Conservation (phyloP, 2,113 vertebrate species). For the Colius striatus region DNA sequence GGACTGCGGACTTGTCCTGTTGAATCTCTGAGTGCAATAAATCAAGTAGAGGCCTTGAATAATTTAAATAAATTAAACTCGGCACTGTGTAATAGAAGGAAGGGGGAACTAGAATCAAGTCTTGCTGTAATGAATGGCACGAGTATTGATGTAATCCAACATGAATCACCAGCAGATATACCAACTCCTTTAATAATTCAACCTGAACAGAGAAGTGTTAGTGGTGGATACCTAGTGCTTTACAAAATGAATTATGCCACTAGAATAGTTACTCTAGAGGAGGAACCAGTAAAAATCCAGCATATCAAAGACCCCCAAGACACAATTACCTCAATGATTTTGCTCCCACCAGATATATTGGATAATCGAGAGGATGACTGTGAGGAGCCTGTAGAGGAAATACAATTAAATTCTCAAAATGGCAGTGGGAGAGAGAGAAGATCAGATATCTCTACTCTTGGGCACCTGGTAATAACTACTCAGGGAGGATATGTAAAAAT, state of each 20-base stretch:
- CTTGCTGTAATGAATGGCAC: constrained; percentile 88
- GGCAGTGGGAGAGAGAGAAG: constrained; percentile 85
- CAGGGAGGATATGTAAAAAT: constrained; percentile 97
- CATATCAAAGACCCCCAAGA: constrained; percentile 96
- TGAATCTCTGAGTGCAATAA: constrained; percentile 93
- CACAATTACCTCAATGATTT: constrained; percentile 94
- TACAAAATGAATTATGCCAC: constrained; percentile 99
- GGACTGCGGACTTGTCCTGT: constrained; percentile 89
- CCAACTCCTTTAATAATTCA: constrained; percentile 93
- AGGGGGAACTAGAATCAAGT: constrained; percentile 85
- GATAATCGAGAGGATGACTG: constrained; percentile 95
- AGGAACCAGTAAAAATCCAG: constrained; percentile 95
- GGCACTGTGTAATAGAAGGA: constrained; percentile 91
- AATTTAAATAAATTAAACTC: constrained; percentile 99
- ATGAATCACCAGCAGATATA: constrained; percentile 86
- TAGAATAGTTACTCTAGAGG: constrained; percentile 94
- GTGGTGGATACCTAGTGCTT: constrained; percentile 94
- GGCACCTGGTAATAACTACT: constrained; percentile 97
- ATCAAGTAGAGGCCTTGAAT: constrained; percentile 99
- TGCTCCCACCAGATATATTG: constrained; percentile 95
- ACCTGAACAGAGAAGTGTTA: constrained; percentile 84
- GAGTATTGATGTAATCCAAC: constrained; percentile 82
- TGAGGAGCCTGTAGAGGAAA: constrained; percentile 90
- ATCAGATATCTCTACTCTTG: constrained; percentile 87
- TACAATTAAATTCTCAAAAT: constrained; percentile 86